These are phyloP conservation scores for Ahaetulla prasina DNA, from an alignment of 2,113 vertebrate genomes.

Conservation along the genomic window DNA sequence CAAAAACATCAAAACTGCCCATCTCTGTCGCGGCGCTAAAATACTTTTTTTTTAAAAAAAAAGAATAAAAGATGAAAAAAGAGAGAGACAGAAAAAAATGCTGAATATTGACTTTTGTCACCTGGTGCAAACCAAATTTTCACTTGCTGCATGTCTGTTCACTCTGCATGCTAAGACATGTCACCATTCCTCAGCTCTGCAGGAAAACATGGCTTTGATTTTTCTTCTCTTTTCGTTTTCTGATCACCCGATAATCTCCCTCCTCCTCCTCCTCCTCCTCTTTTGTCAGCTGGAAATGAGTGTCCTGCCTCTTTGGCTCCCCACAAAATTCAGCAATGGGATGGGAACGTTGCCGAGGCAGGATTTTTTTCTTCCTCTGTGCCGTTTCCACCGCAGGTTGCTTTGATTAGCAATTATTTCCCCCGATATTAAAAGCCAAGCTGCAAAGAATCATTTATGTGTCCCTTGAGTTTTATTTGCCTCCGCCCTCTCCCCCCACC, in stretches of 20 bases:
- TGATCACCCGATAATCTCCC: constrained; percentile 80
- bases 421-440: constrained; percentile 56
- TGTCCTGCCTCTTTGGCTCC: constrained; percentile 70
- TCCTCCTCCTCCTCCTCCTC: not conserved
- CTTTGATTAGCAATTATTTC: constrained; percentile 70
- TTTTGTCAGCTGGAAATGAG: constrained; percentile 81
- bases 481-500: not conserved
- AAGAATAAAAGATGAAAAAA: not conserved
- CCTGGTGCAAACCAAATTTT: constrained; percentile 73
- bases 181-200: constrained; percentile 59
- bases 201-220: constrained; percentile 69
- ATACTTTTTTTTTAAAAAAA: constrained; percentile 49
- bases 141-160: constrained; percentile 68
- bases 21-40: constrained; percentile 55
- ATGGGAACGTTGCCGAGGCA: constrained; percentile 42
- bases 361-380: constrained; percentile 20
- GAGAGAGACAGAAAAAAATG: too few species aligned
- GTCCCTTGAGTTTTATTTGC: constrained; percentile 42
- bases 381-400: constrained; percentile 34
- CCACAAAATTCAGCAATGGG: constrained; percentile 59
- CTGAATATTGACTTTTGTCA: constrained; percentile 65
- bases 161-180: constrained; percentile 67
- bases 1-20: not conserved
- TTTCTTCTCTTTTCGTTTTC: constrained; percentile 46
- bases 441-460: constrained; percentile 56